Base-by-base conservation (phyloP, 2,797 vertebrate genomes). In the Notolepis coatsorum region DNA sequence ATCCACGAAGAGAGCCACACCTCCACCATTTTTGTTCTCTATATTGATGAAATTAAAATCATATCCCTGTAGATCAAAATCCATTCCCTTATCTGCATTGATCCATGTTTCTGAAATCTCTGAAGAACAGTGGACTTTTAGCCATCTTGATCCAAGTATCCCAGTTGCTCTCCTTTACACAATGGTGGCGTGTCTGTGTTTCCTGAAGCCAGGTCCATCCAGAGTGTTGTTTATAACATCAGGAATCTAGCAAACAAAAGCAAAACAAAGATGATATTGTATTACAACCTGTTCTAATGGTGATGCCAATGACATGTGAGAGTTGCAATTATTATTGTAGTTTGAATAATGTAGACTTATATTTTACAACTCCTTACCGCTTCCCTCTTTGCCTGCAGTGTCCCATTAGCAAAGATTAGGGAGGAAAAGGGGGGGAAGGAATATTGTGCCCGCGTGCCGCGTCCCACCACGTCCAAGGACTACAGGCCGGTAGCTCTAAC, bases 181-280 rank as follows among this genome's bases (percentile, higher is more conserved):
- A 2, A 86, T 84, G 39, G 92, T 93, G 35, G 60, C 53, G 41
- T 93, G 92, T 84, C 91, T 89, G 75, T 91, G 89, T 65, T 91
- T 92, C 21, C 2, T 79, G 45, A 60, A 15, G 6, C 49, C 71
- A 0, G 18, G 3, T 13, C 52, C 47, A 12, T 43, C 57, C 18
- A 46, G 12, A 1, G 1, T 38, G 51, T 43, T 13, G 38, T 60
- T 53, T n/a, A 56, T 15, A 25, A 41, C 7, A 21, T 75, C 60
- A 23, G 64, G 56, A 28, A 59, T 23, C 86, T 90, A 42, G 21
- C 71, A 79, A 67, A 12, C 0, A 45, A 55, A 48, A 46, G 1
- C 50, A 35, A 63, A 12, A 33, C 2, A 10, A 27, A 25, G 27
- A 50, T 17, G 48, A 27, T n/a, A 41, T 42, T 30, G 13, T 17